phyloP scores from a whole-genome alignment of 1,140 invertebrate species.

The Acromyrmex heyeri region DNA sequence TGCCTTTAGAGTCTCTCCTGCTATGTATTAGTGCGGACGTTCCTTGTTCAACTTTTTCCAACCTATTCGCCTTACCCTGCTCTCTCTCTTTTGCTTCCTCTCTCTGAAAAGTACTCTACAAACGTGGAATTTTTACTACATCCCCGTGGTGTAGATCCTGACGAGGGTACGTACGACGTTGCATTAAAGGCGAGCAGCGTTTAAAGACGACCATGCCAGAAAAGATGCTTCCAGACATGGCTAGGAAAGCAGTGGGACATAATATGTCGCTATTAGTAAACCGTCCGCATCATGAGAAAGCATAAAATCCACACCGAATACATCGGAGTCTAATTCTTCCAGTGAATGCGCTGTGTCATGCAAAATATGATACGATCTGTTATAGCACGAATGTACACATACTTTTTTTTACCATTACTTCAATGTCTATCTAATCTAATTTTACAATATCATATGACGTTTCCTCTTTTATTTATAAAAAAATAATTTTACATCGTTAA shows the following conservation, averaged over 20 bases:
- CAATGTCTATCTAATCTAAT: not conserved
- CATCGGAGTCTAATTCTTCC: slow-evolving; percentile 6
- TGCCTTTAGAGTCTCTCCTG: slow-evolving; percentile 45
- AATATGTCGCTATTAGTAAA: not conserved
- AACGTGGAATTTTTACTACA: slow-evolving; percentile 81
- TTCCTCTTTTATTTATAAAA: not conserved
- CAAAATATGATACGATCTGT: not conserved
- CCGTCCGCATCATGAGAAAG: not conserved
- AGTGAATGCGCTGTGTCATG: not conserved
- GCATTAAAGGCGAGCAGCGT: slow-evolving; percentile 77
- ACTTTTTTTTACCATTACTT: not conserved
- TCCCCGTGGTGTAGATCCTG: slow-evolving; percentile 71
- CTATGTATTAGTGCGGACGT: slow-evolving; percentile 27
- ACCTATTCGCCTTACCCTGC: slow-evolving; percentile 50
- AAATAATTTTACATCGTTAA: not conserved
- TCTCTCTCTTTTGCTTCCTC: slow-evolving; percentile 22
- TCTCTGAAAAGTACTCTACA: slow-evolving; percentile 64
- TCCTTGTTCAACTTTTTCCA: slow-evolving; percentile 53
- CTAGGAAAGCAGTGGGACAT: not conserved
- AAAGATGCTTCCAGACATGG: not conserved
- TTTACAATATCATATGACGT: not conserved
- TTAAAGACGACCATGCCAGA: slow-evolving; percentile 74
- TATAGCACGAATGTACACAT: not conserved
- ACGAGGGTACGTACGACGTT: slow-evolving; percentile 73
- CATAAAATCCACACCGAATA: not conserved